A percentile compares a stretch with the other conserved stretches of the same genome.
Evolutionary conservation across 2,797 vertebrate genomes (phyloP).

Genomic region (Choloepus didactylus): DNA sequence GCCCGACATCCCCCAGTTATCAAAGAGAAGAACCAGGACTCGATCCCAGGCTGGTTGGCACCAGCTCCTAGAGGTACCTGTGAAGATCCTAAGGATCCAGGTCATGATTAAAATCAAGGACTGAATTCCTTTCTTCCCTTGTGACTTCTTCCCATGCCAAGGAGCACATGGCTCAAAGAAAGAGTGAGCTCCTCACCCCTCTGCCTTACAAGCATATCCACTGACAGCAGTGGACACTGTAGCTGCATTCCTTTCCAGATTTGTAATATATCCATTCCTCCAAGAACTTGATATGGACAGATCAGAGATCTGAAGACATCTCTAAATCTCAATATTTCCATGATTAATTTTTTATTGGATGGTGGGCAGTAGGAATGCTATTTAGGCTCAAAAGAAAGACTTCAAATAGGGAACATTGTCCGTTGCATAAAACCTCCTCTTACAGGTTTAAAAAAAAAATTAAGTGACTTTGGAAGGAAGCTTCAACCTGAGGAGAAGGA

Average conservation of each 20-base stretch:
- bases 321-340: not conserved
- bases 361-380: not conserved
- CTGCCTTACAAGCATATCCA: fast-evolving
- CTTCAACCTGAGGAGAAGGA: slow-evolving; percentile 17
- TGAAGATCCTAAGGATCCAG: fast-evolving
- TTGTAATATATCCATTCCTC: not conserved
- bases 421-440: slow-evolving; percentile 22
- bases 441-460: not conserved
- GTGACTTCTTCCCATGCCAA: fast-evolving
- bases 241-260: not conserved
- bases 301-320: not conserved
- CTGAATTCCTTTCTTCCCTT: not conserved
- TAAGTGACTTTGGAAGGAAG: slow-evolving; percentile 54
- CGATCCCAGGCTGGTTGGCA: not conserved
- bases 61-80: fast-evolving
- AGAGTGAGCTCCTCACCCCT: fast-evolving
- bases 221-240: fast-evolving
- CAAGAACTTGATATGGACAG: fast-evolving
- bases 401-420: slow-evolving; percentile 14
- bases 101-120: fast-evolving
- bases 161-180: fast-evolving
- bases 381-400: not conserved
- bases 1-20: not conserved
- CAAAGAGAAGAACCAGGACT: not conserved
- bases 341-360: not conserved